Percentiles rank a stretch among this genome's conserved stretches.
Evolutionary conservation across 2,113 vertebrate genomes (phyloP).

Genomic region (Hemicordylus capensis): DNA sequence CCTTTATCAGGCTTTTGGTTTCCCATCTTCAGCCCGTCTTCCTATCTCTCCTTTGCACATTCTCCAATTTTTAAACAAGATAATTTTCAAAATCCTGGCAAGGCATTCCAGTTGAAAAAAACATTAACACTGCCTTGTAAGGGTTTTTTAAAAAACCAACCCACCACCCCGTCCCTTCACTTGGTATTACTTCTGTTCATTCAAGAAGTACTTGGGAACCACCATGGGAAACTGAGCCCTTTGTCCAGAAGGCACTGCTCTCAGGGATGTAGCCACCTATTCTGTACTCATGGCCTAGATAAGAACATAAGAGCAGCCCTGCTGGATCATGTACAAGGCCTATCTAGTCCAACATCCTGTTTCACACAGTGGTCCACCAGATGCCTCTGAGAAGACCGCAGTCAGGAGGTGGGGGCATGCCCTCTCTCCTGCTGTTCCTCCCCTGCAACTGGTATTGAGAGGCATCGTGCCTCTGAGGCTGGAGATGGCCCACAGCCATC

Average conservation of each 20-base stretch:
- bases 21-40: not conserved
- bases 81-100: no score
- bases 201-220: not conserved
- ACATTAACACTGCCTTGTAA: not conserved
- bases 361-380: no score
- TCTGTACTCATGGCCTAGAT: not conserved
- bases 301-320: no score
- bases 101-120: not conserved
- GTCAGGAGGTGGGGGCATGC: no score
- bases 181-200: not conserved
- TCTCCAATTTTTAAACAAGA: not conserved
- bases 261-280: not conserved
- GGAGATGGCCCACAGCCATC: no score
- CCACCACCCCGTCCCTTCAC: no score
- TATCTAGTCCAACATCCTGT: no score
- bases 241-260: not conserved
- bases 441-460: no score
- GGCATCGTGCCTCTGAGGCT: no score
- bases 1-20: not conserved
- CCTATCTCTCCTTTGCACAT: not conserved
- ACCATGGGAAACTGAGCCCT: not conserved
- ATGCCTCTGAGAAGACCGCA: no score
- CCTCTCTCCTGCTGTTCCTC: no score
- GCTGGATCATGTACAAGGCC: no score
- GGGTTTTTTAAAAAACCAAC: not conserved